Conservation (phyloP, 2,888 invertebrate genomes). For the Halictus ligatus region DNA sequence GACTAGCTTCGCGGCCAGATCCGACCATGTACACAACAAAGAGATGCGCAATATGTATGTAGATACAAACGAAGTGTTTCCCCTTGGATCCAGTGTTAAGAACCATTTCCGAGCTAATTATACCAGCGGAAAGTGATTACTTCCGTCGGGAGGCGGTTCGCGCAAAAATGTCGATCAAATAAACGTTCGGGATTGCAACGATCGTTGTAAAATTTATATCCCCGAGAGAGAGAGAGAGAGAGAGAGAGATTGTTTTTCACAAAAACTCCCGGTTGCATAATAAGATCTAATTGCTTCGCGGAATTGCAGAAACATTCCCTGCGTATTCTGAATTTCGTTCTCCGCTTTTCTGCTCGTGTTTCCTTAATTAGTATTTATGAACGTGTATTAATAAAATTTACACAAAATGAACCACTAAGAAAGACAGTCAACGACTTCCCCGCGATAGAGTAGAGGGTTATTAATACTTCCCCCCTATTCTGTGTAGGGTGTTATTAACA, state of each 20-base stretch:
- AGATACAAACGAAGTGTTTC: neutral
- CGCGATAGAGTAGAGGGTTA: neutral
- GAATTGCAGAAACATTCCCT: neutral
- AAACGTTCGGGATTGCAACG: neutral
- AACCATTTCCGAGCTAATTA: slow-evolving; percentile 38
- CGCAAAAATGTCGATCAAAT: neutral
- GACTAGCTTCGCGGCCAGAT: neutral
- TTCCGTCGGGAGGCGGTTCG: neutral
- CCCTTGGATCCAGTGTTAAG: slow-evolving; percentile 17
- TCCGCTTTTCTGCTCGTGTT: neutral
- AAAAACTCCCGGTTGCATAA: neutral
- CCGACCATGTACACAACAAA: neutral
- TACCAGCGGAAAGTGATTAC: neutral
- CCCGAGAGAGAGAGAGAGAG: neutral
- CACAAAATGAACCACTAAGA: neutral
- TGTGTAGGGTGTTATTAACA: too few species aligned
- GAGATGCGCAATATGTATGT: neutral
- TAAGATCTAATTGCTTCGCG: too few species aligned
- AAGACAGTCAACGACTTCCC: neutral
- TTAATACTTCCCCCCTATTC: neutral
- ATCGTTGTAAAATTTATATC: neutral
- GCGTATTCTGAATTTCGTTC: neutral
- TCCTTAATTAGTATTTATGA: neutral
- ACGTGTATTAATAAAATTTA: neutral
- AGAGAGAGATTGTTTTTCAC: neutral